Base-by-base conservation (phyloP, 1,140 invertebrate species). In the Maniola jurtina region DNA sequence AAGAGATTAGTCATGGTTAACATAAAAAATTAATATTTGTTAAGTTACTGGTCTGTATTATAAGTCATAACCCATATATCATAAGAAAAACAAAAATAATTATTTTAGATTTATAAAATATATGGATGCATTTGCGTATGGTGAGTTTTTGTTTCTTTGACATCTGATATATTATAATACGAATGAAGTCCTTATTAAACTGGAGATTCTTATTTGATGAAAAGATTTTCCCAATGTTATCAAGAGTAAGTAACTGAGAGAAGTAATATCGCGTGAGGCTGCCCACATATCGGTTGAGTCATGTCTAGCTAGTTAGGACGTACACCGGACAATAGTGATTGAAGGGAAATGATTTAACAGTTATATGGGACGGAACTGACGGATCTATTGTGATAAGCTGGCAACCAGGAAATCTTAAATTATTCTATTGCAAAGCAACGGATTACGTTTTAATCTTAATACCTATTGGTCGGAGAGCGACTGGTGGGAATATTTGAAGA, bases 381-480 rank as follows among this genome's bases (percentile, higher is more conserved):
- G 71, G 75, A 75, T 79, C 79, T 76, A 82, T 82, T 85, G 79
- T 85, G 76, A 80, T 75, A 74, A 76, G 70, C 65, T 76, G 71
- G 67, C 61, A 72, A 77, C 70, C 75, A 80, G 78, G 81, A 81
- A 73, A 82, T 82, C 77, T 82, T 81, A 69, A 79, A 81, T 83
- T 80, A 81, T 84, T 79, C 80, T 78, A 84, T 83, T 83, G 82
- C 79, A 81, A 73, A 71, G 70, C 73, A 69, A 78, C 71, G 69
- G 71, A 80, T 79, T 75, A 82, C 74, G 66, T 74, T 75, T 70
- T 71, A 67, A 71, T 72, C 55, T 76, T 71, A 72, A 72, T 64
- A 52, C 48, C 48, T 52, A 61, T 64, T 45, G 9, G 42, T 45
- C 42, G 5, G 13, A 45, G 42, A 45, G 42, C 9, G 5, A 9